Conservation (phyloP, 1,140 invertebrate species). For the Microplitis mediator region DNA sequence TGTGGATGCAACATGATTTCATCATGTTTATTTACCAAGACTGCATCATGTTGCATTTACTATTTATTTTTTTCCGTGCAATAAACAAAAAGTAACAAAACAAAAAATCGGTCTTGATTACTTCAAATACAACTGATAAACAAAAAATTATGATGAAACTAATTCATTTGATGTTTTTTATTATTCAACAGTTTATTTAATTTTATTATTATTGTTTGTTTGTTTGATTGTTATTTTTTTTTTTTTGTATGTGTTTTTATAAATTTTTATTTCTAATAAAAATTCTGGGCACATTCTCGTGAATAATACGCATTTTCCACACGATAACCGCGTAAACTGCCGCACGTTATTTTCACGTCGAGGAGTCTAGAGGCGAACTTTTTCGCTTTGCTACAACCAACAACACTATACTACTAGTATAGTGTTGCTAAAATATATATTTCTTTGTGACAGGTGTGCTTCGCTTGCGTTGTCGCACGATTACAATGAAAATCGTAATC, state of each 20-base stretch:
- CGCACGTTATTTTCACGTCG: conserved; percentile 1
- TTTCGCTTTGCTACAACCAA: not conserved
- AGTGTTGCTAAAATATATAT: not conserved
- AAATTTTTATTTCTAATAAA: not conserved
- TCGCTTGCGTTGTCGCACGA: not conserved
- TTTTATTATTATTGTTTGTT: not conserved
- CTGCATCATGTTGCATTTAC: too few species aligned
- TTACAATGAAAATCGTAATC: not conserved
- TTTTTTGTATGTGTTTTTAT: not conserved
- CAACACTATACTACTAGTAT: not conserved
- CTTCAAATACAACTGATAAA: too few species aligned
- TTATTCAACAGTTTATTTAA: not conserved
- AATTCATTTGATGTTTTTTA: too few species aligned
- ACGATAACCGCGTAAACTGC: conserved; percentile 5
- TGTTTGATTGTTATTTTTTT: not conserved
- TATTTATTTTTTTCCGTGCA: too few species aligned
- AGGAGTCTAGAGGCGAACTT: not conserved
- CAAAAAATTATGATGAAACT: too few species aligned
- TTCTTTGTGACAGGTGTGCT: conserved; percentile 12
- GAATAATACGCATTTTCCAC: not conserved
- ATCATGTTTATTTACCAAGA: too few species aligned
- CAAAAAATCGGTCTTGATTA: too few species aligned
- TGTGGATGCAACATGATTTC: too few species aligned
- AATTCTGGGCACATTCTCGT: not conserved
- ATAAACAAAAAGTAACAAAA: too few species aligned